A percentile compares a stretch with the other conserved stretches of the same genome.
phyloP scores from a whole-genome alignment of 2,888 invertebrate genomes.

The Isoperla grammatica region DNA sequence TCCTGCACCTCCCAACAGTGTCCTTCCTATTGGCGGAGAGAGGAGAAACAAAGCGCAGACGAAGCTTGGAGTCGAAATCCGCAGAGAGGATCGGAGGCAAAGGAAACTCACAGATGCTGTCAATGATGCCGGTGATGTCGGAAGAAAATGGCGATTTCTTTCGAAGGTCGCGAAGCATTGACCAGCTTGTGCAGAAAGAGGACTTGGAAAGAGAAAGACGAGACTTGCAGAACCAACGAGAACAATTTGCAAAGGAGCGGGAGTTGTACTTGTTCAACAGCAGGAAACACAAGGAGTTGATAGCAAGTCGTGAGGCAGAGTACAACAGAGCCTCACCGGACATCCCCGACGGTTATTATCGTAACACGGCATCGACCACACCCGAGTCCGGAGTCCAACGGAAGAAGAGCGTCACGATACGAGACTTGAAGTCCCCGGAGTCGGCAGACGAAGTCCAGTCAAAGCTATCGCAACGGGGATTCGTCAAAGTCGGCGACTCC shows the following conservation, averaged over 20 bases:
- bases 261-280: constrained; percentile 6
- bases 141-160: neutral
- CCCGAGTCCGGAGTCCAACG: neutral
- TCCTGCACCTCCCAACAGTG: constrained; percentile 18
- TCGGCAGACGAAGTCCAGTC: neutral
- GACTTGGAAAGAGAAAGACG: constrained; percentile 4
- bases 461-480: constrained; percentile 1
- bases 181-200: neutral
- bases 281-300: constrained; percentile 7
- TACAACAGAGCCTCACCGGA: neutral
- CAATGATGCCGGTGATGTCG: constrained; percentile 19
- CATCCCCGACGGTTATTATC: neutral
- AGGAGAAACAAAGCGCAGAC: neutral
- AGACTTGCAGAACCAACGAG: constrained; percentile 4
- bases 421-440: neutral
- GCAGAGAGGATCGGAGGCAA: neutral
- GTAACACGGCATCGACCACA: neutral
- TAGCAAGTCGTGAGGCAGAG: neutral
- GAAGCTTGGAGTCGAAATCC: neutral
- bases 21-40: constrained; percentile 21
- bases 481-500: neutral
- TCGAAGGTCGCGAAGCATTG: constrained; percentile 6
- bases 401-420: constrained; percentile 10
- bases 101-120: constrained; percentile 15
- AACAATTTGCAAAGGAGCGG: constrained; percentile 3